Evolutionary conservation across 2,797 vertebrate species (phyloP).

Genomic region (Hozukius guyotensis): DNA sequence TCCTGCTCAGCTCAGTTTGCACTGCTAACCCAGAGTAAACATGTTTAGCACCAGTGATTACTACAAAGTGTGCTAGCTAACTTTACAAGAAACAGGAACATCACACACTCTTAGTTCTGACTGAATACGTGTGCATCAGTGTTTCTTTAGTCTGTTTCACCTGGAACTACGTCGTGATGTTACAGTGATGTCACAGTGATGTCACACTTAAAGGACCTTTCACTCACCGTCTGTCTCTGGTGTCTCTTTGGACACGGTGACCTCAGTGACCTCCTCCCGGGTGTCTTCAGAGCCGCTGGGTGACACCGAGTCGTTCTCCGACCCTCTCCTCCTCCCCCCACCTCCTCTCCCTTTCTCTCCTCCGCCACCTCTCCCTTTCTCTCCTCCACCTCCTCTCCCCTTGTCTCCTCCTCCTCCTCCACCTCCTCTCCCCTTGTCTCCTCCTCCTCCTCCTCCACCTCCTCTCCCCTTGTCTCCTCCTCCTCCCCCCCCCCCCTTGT

Average conservation of each 20-base stretch:
- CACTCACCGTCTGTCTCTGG: conserved; percentile 34
- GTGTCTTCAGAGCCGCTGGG: conserved; percentile 73
- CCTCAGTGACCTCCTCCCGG: conserved; percentile 38
- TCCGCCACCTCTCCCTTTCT: background rate
- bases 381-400: background rate
- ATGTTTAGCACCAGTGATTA: no score
- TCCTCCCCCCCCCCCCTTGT: background rate
- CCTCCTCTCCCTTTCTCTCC: background rate
- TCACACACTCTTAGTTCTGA: no score
- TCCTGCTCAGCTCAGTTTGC: no score
- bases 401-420: conserved; percentile 60
- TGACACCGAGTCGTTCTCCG: conserved; percentile 62
- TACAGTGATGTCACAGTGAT: background rate
- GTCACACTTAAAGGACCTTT: background rate
- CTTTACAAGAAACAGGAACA: no score
- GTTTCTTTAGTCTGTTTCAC: no score
- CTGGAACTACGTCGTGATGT: background rate
- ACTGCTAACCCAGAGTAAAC: no score
- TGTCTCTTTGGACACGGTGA: conserved; percentile 30
- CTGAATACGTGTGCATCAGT: no score
- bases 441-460: background rate
- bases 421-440: background rate
- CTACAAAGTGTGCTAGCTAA: no score
- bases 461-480: background rate
- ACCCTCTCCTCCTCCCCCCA: conserved; percentile 43